Conservation (phyloP, 2,888 invertebrate species). For the Eurytoma californica region DNA sequence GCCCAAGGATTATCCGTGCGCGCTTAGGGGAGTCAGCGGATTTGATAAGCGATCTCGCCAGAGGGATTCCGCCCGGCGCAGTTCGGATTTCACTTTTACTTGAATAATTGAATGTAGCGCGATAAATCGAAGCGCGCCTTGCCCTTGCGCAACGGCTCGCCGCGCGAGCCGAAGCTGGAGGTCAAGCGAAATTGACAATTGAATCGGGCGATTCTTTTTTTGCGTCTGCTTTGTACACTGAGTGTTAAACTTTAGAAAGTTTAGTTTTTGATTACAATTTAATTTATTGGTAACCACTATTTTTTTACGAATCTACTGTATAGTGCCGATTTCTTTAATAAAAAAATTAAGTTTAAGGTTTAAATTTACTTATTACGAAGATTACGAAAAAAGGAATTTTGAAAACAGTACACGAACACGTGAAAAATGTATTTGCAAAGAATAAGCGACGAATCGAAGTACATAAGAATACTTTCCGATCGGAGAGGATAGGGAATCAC, state of each 20-base stretch:
- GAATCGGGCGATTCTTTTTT: neutral
- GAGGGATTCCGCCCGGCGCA: conserved; percentile 32
- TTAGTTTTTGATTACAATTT: too few species aligned
- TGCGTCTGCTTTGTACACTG: neutral
- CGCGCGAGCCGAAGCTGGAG: neutral
- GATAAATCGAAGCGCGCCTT: conserved; percentile 29
- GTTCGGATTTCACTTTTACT: conserved; percentile 50
- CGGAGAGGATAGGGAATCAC: conserved; percentile 18
- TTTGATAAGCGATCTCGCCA: conserved; percentile 50
- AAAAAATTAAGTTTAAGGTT: too few species aligned
- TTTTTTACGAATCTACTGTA: neutral
- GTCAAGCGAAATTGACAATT: neutral
- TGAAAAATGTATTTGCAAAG: too few species aligned
- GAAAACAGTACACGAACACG: too few species aligned
- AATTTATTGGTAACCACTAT: too few species aligned
- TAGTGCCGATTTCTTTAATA: too few species aligned
- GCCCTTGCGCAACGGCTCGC: neutral
- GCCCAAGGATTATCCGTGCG: conserved; percentile 54
- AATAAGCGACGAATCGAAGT: neutral
- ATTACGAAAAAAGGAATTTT: too few species aligned
- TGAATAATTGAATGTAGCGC: conserved; percentile 39
- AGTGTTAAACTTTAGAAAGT: too few species aligned
- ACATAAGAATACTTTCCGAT: conserved; percentile 30
- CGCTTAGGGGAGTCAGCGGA: conserved; percentile 44
- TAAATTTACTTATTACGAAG: too few species aligned